Conservation (phyloP, 2,113 vertebrate genomes). For the Patagioenas fasciata region DNA sequence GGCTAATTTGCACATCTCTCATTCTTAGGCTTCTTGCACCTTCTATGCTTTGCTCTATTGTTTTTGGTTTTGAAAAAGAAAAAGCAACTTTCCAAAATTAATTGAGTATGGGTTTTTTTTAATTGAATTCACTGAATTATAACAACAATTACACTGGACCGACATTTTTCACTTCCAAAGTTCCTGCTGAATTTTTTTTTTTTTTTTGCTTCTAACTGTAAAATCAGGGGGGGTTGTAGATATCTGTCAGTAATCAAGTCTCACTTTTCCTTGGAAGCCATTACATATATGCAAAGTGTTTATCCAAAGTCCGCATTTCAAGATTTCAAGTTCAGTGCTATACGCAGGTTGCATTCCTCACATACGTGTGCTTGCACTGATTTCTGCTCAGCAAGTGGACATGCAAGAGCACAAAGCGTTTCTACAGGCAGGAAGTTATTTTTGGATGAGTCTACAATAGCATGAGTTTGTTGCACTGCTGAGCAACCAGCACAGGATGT, state of each 20-base stretch:
- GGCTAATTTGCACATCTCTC: neutral
- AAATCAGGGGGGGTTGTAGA: accelerated
- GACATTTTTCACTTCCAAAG: neutral
- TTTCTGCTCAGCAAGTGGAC: neutral
- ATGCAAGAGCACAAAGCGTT: neutral
- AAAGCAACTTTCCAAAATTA: neutral
- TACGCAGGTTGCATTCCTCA: neutral
- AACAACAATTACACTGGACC: neutral
- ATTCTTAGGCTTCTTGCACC: neutral
- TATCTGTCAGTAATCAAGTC: neutral
- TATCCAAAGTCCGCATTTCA: neutral
- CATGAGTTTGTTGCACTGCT: neutral
- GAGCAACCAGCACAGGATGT: neutral
- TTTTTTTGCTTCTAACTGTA: neutral
- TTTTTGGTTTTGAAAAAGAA: neutral
- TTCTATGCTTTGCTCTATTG: neutral
- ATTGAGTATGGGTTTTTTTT: neutral
- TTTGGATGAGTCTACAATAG: neutral
- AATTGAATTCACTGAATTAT: neutral
- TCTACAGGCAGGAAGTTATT: neutral
- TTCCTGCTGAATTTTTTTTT: neutral
- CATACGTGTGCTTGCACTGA: accelerated
- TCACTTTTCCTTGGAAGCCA: neutral
- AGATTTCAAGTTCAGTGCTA: neutral
- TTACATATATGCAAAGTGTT: neutral